Conservation (phyloP, 2,888 invertebrate genomes). For the Drosophila neutralis region DNA sequence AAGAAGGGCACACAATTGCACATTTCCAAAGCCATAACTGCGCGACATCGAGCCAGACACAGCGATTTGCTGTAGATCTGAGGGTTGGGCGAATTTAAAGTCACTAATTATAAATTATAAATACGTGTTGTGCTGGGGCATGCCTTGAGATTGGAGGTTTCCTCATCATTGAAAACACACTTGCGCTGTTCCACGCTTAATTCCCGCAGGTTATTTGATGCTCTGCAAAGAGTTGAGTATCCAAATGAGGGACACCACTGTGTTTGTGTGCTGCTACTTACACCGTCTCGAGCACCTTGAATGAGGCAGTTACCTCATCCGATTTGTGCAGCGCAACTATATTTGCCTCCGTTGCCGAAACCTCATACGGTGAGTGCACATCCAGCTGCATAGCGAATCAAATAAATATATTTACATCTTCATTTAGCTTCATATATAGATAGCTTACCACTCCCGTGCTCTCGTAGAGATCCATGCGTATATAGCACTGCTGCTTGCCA, state of each 20-base stretch:
- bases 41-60: constrained; percentile 85
- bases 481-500: constrained; percentile 83
- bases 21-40: constrained; percentile 85
- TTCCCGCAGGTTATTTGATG: constrained; percentile 82
- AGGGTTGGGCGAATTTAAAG: accelerated
- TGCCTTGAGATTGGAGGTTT: constrained; percentile 84
- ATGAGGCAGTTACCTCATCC: constrained; percentile 82
- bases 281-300: constrained; percentile 83
- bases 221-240: constrained; percentile 51
- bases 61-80: constrained; percentile 82
- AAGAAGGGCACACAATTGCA: constrained; percentile 87
- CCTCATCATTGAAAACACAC: constrained; percentile 86
- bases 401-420: neutral
- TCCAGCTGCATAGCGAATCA: constrained; percentile 67
- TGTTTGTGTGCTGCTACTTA: constrained; percentile 60
- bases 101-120: neutral
- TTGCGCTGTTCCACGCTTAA: constrained; percentile 85
- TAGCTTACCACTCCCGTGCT: constrained; percentile 79
- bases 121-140: neutral
- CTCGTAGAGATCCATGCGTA: constrained; percentile 83
- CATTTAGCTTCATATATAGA: neutral
- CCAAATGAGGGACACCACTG: neutral
- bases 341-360: constrained; percentile 78
- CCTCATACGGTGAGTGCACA: constrained; percentile 83
- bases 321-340: constrained; percentile 79